phyloP scores from a whole-genome alignment of 2,888 invertebrate species.

The Rhagonycha fulva region DNA sequence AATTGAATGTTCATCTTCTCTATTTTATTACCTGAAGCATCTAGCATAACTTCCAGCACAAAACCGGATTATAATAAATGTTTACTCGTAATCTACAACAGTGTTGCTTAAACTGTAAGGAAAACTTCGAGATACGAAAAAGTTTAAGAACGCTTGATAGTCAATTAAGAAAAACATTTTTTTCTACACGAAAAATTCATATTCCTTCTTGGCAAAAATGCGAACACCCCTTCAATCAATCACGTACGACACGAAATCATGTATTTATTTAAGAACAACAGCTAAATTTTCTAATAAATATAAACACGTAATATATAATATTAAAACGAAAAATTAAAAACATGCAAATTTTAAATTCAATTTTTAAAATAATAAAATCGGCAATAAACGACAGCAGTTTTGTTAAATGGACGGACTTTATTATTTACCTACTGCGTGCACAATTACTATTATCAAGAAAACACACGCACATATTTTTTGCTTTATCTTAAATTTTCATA shows the following conservation, averaged over 20 bases:
- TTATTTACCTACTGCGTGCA: constrained; percentile 11
- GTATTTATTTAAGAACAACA: constrained; percentile 9
- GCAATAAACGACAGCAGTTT: constrained; percentile 10
- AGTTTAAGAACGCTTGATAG: neutral
- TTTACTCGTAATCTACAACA: neutral
- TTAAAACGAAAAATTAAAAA: constrained; percentile 1
- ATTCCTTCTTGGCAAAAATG: constrained; percentile 3
- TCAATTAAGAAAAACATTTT: neutral
- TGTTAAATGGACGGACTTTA: constrained; percentile 12
- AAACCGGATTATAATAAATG: neutral
- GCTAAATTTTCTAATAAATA: neutral
- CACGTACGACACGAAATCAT: constrained; percentile 4
- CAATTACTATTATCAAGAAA: constrained; percentile 15
- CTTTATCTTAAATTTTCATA: constrained; percentile 13
- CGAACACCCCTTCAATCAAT: constrained; percentile 7
- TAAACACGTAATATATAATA: constrained; percentile 15
- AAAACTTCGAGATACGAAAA: neutral
- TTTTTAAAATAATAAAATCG: neutral
- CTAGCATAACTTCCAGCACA: neutral
- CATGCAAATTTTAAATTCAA: neutral
- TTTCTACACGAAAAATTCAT: constrained; percentile 6
- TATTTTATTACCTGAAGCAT: neutral
- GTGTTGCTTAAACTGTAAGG: too few species aligned
- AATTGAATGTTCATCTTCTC: neutral
- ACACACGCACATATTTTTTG: constrained; percentile 12